These are phyloP conservation scores for Lucinisca nassula DNA, from an alignment of 2,888 invertebrate genomes.

Conservation along the genomic window DNA sequence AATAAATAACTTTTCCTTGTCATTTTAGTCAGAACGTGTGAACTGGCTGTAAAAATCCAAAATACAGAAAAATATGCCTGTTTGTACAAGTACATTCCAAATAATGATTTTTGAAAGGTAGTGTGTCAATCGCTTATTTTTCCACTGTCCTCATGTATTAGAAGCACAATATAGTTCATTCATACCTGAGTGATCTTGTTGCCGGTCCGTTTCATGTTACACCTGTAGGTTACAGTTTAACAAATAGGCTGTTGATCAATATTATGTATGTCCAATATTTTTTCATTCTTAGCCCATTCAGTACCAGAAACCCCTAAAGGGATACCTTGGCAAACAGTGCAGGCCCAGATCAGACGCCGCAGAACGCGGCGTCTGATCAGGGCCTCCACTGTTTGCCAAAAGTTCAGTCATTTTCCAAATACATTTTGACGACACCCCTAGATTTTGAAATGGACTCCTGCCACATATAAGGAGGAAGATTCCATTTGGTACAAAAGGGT, in stretches of 20 bases:
- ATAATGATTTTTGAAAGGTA: not conserved
- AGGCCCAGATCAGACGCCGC: no score
- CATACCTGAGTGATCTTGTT: not conserved
- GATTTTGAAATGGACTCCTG: no score
- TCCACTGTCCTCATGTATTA: slow-evolving; percentile 2
- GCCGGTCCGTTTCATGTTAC: slow-evolving; percentile 1
- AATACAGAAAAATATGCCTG: not conserved
- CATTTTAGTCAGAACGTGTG: not conserved
- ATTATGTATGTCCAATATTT: no score
- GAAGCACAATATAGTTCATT: not conserved
- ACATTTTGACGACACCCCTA: no score
- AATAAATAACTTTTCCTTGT: not conserved
- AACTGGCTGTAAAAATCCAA: not conserved
- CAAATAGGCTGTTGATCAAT: not conserved
- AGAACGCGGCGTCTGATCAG: no score
- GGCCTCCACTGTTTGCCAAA: no score
- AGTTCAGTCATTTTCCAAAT: no score
- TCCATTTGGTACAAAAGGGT: no score
- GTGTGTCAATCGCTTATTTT: slow-evolving; percentile 1
- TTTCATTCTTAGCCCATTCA: no score
- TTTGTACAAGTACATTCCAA: not conserved
- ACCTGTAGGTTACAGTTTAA: not conserved
- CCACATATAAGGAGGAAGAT: no score
- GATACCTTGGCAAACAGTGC: no score
- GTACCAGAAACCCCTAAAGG: no score